These are phyloP conservation scores for Beris morrisii DNA, from an alignment of 2,888 invertebrate genomes.

Conservation along the genomic window DNA sequence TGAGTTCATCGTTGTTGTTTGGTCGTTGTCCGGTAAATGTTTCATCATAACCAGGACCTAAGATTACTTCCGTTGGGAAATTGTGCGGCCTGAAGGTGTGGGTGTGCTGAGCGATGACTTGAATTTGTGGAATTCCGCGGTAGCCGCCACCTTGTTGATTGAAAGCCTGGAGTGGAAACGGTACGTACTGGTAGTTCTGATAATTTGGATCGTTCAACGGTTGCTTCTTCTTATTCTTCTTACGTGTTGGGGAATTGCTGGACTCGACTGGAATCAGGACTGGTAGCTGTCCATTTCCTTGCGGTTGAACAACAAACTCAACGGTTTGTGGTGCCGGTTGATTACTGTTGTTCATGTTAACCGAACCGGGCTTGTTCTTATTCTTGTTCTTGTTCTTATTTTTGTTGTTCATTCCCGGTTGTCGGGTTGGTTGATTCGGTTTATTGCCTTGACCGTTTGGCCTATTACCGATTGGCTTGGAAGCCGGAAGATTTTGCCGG, in stretches of 20 bases:
- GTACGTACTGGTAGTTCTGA: conserved; percentile 31
- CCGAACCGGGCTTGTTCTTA: not conserved
- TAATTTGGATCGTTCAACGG: conserved; percentile 12
- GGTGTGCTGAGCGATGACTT: conserved; percentile 36
- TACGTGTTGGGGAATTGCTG: not conserved
- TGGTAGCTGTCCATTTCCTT: conserved; percentile 31
- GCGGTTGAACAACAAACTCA: conserved; percentile 30
- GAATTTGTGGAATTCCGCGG: conserved; percentile 32
- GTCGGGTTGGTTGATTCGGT: not conserved
- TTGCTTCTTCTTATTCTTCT: conserved; percentile 22
- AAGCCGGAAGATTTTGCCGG: conserved; percentile 21
- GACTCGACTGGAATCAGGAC: conserved; percentile 32
- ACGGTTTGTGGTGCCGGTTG: conserved; percentile 15
- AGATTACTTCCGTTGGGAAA: not conserved
- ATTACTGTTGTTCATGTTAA: not conserved
- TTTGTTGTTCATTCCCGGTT: not conserved
- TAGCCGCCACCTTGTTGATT: not conserved
- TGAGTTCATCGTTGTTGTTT: not conserved
- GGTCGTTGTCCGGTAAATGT: not conserved
- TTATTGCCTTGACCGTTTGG: conserved; percentile 14
- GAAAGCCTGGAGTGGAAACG: conserved; percentile 23
- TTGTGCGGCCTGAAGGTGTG: conserved; percentile 32
- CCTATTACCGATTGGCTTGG: conserved; percentile 12
- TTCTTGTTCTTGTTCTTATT: conserved; percentile 25
- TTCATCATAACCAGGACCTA: not conserved